Conservation (phyloP, 2,797 vertebrate species). For the Dendrocincla tyrannina region DNA sequence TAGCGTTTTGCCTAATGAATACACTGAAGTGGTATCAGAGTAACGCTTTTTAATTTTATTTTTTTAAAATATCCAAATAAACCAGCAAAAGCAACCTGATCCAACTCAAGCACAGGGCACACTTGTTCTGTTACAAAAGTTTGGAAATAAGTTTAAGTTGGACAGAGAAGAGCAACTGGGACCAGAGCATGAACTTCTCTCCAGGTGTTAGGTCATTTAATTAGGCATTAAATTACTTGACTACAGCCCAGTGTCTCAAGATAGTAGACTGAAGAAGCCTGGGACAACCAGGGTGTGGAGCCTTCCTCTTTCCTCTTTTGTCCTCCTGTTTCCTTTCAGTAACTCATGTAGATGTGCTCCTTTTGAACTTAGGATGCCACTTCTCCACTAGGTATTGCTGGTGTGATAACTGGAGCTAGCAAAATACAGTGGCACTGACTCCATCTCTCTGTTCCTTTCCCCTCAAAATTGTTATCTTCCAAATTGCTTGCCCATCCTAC, state of each 20-base stretch:
- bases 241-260: neutral
- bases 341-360: neutral
- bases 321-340: neutral
- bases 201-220: neutral
- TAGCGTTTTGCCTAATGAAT: neutral
- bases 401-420: neutral
- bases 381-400: neutral
- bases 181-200: neutral
- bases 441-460: neutral
- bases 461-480: neutral
- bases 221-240: neutral
- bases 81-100: neutral
- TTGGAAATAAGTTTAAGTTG: neutral
- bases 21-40: neutral
- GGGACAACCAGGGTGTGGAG: neutral
- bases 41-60: neutral
- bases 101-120: neutral
- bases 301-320: neutral
- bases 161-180: neutral
- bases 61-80: neutral
- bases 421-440: neutral
- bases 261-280: neutral
- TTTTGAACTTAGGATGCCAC: neutral
- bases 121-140: neutral
- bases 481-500: neutral